These are phyloP conservation scores for Lamprotornis superbus DNA, from an alignment of 2,113 vertebrate species.

Conservation along the genomic window DNA sequence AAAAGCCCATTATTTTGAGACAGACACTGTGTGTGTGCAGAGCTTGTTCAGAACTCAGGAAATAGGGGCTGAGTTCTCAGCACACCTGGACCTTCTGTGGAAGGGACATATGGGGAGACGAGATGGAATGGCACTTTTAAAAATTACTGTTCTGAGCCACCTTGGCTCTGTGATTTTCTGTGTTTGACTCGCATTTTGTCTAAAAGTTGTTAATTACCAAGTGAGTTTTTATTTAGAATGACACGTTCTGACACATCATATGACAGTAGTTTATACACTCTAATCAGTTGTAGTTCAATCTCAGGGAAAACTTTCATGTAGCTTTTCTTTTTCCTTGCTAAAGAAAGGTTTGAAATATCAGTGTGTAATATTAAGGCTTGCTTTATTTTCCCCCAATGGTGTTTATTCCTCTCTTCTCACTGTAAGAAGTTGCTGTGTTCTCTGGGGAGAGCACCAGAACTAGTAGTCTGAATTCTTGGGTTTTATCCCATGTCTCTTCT, in stretches of 20 bases:
- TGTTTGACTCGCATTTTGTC: background rate
- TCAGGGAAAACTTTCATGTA: background rate
- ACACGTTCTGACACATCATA: rapidly evolving
- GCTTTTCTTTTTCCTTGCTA: background rate
- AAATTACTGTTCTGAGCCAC: background rate
- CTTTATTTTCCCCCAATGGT: rapidly evolving
- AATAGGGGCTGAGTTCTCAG: background rate
- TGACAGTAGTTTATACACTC: background rate
- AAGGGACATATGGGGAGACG: background rate
- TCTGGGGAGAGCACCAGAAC: background rate
- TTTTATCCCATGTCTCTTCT: background rate
- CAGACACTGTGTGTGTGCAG: background rate
- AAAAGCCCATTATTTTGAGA: background rate
- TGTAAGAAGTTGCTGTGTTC: background rate
- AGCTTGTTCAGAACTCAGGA: background rate
- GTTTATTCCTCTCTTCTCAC: background rate
- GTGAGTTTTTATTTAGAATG: background rate
- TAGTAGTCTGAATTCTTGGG: background rate
- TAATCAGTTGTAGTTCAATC: background rate
- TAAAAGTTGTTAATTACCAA: background rate
- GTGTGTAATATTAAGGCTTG: background rate
- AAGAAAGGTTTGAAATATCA: background rate
- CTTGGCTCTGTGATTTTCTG: background rate
- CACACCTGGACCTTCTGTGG: background rate
- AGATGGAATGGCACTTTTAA: background rate